These are phyloP conservation scores for Himantopus leucocephalus DNA, from an alignment of 2,113 vertebrate genomes.

Conservation along the genomic window DNA sequence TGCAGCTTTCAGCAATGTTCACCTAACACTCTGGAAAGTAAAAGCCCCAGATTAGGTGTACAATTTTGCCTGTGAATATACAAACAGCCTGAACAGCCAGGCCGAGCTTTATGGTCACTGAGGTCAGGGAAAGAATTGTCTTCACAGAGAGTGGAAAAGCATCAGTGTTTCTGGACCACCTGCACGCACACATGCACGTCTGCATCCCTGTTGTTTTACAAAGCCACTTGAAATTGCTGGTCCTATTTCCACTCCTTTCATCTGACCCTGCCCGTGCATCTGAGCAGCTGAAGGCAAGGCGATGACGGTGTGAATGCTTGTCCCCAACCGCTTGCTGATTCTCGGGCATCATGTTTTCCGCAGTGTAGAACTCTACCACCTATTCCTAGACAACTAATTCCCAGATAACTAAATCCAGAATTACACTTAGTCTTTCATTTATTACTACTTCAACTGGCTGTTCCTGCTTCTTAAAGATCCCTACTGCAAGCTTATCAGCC, in stretches of 20 bases:
- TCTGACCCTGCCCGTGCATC: neutral
- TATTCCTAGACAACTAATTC: neutral
- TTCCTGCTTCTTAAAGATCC: neutral
- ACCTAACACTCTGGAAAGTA: neutral
- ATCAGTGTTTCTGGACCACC: neutral
- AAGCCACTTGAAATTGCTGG: neutral
- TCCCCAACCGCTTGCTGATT: neutral
- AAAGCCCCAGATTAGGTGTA: neutral
- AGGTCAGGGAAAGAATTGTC: neutral
- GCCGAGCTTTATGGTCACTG: neutral
- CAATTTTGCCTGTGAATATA: neutral
- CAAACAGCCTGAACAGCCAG: neutral
- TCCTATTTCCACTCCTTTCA: neutral
- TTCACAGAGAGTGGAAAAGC: neutral
- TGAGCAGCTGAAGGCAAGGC: neutral
- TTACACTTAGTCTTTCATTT: neutral
- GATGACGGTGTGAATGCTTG: neutral
- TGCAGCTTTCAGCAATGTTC: neutral
- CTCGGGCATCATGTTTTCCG: neutral
- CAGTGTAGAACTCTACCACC: neutral
- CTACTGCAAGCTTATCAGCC: neutral
- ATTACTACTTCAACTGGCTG: neutral
- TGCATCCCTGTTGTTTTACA: neutral
- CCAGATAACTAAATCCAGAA: neutral
- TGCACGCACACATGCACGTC: neutral